Conservation (phyloP, 2,888 invertebrate species). For the Cantharis nigra region DNA sequence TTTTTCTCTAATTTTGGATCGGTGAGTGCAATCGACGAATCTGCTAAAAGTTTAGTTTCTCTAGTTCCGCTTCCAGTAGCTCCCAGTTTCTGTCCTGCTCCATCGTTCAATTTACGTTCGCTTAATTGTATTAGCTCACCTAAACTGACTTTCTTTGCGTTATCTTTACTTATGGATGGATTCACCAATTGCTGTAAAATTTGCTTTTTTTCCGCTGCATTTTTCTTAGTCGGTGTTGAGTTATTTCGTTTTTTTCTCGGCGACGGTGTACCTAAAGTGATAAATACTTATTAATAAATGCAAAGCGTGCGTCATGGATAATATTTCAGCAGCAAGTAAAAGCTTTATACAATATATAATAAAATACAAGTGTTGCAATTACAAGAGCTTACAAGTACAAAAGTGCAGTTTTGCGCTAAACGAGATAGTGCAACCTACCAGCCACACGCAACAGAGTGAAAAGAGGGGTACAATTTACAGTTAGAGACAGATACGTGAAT, state of each 20-base stretch:
- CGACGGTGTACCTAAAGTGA: conserved; percentile 70
- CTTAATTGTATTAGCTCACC: conserved; percentile 77
- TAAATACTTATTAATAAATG: not conserved
- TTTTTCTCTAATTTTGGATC: conserved; percentile 78
- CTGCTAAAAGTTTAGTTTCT: conserved; percentile 64
- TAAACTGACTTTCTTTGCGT: conserved; percentile 67
- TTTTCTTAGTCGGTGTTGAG: conserved; percentile 78
- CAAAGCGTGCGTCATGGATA: not conserved
- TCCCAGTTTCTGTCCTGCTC: conserved; percentile 3
- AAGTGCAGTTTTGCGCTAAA: conserved; percentile 28
- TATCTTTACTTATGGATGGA: conserved; percentile 67
- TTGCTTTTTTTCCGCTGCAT: conserved; percentile 75
- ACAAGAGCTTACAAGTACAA: conserved; percentile 15
- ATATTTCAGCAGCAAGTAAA: conserved; percentile 9
- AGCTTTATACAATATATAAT: conserved; percentile 4
- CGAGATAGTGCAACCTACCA: conserved; percentile 51
- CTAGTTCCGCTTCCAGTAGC: conserved; percentile 57
- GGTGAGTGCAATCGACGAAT: conserved; percentile 62
- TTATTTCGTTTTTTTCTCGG: conserved; percentile 80
- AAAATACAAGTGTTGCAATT: conserved; percentile 6
- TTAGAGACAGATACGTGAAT: conserved; percentile 27
- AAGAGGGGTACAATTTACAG: conserved; percentile 21
- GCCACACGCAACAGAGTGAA: conserved; percentile 57
- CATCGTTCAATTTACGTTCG: conserved; percentile 58
- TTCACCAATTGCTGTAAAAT: conserved; percentile 78